Evolutionary conservation across 1,140 invertebrate genomes (phyloP).

Genomic region (Brachionus calyciflorus): DNA sequence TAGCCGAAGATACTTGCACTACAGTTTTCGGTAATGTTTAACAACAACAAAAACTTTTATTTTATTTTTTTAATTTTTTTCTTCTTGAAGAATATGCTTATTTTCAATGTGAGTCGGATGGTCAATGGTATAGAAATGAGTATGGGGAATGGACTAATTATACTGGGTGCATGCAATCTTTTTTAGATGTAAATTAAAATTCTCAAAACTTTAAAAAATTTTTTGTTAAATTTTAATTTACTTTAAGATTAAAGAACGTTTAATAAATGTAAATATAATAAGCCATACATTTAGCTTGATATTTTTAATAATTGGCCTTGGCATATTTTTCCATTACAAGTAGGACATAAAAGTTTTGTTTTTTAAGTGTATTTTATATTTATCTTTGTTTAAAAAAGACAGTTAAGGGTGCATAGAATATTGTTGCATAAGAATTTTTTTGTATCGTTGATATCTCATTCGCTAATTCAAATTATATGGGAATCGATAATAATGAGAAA

Average conservation of each 20-base stretch:
- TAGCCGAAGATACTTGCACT: not conserved
- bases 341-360: not conserved
- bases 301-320: slow-evolving; percentile 6
- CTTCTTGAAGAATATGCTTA: not conserved
- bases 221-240: not conserved
- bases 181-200: slow-evolving; percentile 22
- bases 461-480: slow-evolving; percentile 33
- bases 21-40: slow-evolving; percentile 14
- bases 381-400: no score
- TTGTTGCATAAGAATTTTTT: slow-evolving; percentile 40
- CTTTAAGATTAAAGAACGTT: slow-evolving; percentile 30
- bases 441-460: slow-evolving; percentile 8
- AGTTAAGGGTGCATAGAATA: slow-evolving; percentile 24
- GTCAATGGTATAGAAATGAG: slow-evolving; percentile 1
- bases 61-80: not conserved
- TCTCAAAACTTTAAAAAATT: no score
- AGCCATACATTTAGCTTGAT: slow-evolving; percentile 30
- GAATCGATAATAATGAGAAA: slow-evolving; percentile 43
- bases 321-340: slow-evolving; percentile 27
- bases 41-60: not conserved
- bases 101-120: slow-evolving; percentile 28
- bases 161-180: not conserved
- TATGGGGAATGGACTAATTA: slow-evolving; percentile 43
- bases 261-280: slow-evolving; percentile 39
- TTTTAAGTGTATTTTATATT: no score